phyloP scores from a whole-genome alignment of 2,797 vertebrate species.

The Phalanger gymnotis region DNA sequence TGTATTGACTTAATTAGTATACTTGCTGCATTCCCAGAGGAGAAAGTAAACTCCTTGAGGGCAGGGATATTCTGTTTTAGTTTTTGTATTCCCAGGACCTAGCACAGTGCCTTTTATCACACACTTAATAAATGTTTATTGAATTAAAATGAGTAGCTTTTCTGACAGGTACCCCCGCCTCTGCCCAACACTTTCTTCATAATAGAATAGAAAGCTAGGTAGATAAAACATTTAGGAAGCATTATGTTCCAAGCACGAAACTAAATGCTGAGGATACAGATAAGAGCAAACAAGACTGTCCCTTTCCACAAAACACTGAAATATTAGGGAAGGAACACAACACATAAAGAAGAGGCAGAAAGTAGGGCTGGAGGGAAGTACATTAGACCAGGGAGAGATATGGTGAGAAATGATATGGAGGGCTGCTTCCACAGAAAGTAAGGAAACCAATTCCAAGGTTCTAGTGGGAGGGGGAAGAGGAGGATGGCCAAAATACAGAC shows the following conservation, averaged over 20 bases:
- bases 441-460: neutral
- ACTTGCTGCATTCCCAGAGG: slow-evolving; percentile 27
- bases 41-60: neutral
- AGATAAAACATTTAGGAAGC: neutral
- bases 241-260: neutral
- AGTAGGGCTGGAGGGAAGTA: neutral
- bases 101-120: neutral
- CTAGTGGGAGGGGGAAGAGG: neutral
- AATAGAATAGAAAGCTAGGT: neutral
- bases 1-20: neutral
- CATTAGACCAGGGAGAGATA: neutral
- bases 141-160: neutral
- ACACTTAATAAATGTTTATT: neutral
- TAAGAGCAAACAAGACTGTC: neutral
- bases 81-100: neutral
- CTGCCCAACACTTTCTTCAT: neutral
- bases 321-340: neutral
- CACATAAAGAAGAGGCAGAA: neutral
- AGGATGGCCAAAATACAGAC: neutral
- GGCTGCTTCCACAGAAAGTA: neutral
- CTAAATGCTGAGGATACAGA: neutral
- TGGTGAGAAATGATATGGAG: neutral
- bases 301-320: no score
- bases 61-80: neutral
- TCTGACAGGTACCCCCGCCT: neutral